Evolutionary conservation across 2,888 invertebrate species (phyloP).

Genomic region (Scrobipalpa costella): DNA sequence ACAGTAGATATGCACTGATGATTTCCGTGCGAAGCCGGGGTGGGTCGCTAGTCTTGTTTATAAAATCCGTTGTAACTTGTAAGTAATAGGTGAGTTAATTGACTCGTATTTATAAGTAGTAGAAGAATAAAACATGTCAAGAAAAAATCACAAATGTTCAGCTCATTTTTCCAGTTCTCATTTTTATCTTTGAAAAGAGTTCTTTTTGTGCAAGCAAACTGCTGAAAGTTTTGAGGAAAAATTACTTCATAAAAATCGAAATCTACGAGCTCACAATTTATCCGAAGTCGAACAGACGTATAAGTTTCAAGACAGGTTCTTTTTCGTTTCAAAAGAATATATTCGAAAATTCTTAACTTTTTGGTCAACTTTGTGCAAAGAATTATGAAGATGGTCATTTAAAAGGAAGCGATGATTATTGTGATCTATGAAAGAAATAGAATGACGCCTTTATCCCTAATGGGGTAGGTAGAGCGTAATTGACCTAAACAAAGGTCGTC

Average conservation of each 20-base stretch:
- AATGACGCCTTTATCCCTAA: too few relatives aligned
- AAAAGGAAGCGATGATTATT: not conserved
- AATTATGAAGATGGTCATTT: not conserved
- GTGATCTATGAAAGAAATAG: too few relatives aligned
- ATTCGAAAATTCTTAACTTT: not conserved
- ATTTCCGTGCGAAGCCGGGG: too few relatives aligned
- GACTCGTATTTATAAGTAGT: too few relatives aligned
- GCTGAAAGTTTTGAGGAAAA: conserved; percentile 12
- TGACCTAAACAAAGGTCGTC: too few relatives aligned
- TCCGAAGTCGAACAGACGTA: conserved; percentile 4
- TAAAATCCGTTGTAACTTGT: too few relatives aligned
- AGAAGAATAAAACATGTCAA: too few relatives aligned
- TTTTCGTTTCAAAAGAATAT: not conserved
- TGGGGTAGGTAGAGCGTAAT: too few relatives aligned
- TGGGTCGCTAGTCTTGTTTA: too few relatives aligned
- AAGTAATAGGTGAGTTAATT: too few relatives aligned
- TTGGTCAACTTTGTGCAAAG: not conserved
- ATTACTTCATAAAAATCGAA: conserved; percentile 10
- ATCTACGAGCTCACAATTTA: not conserved
- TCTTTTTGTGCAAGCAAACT: not conserved
- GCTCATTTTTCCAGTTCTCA: not conserved
- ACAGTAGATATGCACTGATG: too few relatives aligned
- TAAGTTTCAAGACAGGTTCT: not conserved
- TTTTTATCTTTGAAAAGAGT: not conserved
- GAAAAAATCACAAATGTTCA: not conserved